Evolutionary conservation across 2,797 vertebrate species (phyloP), one percentile per base, ranked within the genome.

Genomic region (Cygnus olor): DNA sequence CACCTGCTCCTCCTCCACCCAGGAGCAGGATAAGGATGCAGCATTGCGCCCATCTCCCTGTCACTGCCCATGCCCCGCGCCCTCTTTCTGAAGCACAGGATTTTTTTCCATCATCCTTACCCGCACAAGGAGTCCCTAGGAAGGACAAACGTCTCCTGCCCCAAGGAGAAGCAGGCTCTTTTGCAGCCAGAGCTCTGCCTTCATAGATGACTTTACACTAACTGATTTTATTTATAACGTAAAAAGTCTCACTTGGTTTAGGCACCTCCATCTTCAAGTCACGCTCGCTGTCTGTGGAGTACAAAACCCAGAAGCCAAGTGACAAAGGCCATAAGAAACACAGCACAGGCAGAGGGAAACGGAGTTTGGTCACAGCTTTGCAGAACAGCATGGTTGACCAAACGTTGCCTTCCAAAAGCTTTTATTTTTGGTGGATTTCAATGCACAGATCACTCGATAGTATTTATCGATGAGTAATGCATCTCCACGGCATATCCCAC

Each of bases 221-320:
- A 86, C 9, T 20, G 15, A 12, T 47, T 30, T 96, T 49, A 71
- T 82, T 91, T 93, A 76, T 87, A 88, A 60, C n/a, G 2, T 45
- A 20, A 64, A 88, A 94, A 85, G 38, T 28, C 76, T 45, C 53
- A 19, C 16, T 78, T 65, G 63, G 9, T 71, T 96, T 81, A 63
- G 88, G 77, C 60, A 88, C 15, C 16, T 61, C 30, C 3, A 0
- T 5, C 73, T 69, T n/a, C 15, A 42, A 65, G 71, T 42, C 5
- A 6, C 13, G 2, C 51, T 45, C 17, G 0, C 74, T 70, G 68
- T 27, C 45, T 24, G 51, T 1, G 20, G 25, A 64, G 61, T 6
- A 51, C 58, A 27, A 76, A 94, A 78, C 49, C 22, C 79, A n/a
- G 92, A 73, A 79, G 53, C 28, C 82, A 82, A 56, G 42, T 20